Evolutionary conservation across 2,888 invertebrate genomes (phyloP), one percentile per base, ranked within the genome.

Genomic region (Frankliniella intonsa): DNA sequence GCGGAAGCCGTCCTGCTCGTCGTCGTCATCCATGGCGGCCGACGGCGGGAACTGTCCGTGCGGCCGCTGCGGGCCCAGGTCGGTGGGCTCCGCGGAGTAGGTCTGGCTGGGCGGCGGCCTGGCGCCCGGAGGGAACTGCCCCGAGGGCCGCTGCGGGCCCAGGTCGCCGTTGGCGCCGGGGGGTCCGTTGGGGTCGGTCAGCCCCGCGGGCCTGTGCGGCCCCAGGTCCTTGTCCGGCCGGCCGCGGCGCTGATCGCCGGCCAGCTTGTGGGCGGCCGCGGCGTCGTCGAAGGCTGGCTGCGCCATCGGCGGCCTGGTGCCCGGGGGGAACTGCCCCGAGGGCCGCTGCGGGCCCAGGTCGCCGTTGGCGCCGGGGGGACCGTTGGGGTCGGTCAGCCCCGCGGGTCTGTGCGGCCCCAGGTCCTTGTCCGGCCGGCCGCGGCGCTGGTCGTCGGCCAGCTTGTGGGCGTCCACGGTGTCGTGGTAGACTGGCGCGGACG

Each of bases 1-100:
- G 51, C 89, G 87, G 85, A 92, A 91, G 22, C 22, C 22, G 22
- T 19, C 19, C n/a, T 9, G 22, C n/a, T 8, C 7, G 22, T 22
- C 22, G 69, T 69, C 69, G 22, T 69, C 69, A 12, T 55, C 69
- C 69, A 22, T 9, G 69, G n/a, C 22, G 38, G 38, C 38, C 38
- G 38, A 3, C 22, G 69, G 69, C 7, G 69, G 69, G 69, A 69
- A 69, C 69, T 69, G 69, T 11, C 69, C 69, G 9, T 69, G 69
- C 5, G 69, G 69, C 11, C 69, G 69, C 69, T 69, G 69, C n/a
- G 69, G 69, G 69, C 69, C 69, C n/a, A 69, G 69, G 69, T 69
- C 55, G 14, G 7, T 17, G 14, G 55, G 55, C 1, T 17, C 55
- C 55, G 17, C 19, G 14, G 14, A 55, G 17, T 19, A 19, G 11